Evolutionary conservation across 2,113 vertebrate genomes (phyloP).

Genomic region (Noturus placidus): DNA sequence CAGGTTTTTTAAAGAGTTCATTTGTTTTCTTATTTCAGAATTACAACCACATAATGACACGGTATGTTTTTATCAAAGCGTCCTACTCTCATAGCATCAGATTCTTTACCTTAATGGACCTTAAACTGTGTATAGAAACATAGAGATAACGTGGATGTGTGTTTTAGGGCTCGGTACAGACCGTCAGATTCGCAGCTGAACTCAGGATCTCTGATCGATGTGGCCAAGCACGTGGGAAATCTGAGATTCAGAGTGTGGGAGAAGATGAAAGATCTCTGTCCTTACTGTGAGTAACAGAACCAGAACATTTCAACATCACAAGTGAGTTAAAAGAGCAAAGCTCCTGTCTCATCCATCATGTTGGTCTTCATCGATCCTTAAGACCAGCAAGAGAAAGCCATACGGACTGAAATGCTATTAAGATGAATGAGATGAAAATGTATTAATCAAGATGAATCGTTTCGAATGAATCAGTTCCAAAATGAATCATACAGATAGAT

Average conservation of each 20-base stretch:
- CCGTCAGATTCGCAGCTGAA: slow-evolving; percentile 1
- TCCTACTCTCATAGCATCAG: background rate
- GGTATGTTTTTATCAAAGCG: slow-evolving; percentile 31
- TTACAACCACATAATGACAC: slow-evolving; percentile 36
- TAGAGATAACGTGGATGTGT: background rate
- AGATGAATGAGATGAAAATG: background rate
- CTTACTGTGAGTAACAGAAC: slow-evolving; percentile 55
- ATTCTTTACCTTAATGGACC: background rate
- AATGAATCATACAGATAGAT: background rate
- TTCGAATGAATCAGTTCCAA: background rate
- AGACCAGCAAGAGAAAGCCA: too few species aligned
- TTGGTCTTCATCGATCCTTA: too few species aligned
- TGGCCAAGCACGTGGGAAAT: slow-evolving; percentile 59
- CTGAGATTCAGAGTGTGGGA: slow-evolving; percentile 59
- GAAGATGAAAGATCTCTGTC: slow-evolving; percentile 59
- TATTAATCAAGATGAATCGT: background rate
- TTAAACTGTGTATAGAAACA: background rate
- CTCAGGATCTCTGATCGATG: slow-evolving; percentile 50
- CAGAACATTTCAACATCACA: background rate
- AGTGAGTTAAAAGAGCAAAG: too few species aligned
- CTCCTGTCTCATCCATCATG: too few species aligned
- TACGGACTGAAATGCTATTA: too few species aligned
- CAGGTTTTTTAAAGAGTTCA: background rate
- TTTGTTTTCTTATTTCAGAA: slow-evolving; percentile 40
- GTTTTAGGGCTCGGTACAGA: slow-evolving; percentile 37